Percentiles rank a stretch among this genome's conserved stretches.
Conservation (phyloP, 2,797 vertebrate genomes). For the Glyptemys insculpta region DNA sequence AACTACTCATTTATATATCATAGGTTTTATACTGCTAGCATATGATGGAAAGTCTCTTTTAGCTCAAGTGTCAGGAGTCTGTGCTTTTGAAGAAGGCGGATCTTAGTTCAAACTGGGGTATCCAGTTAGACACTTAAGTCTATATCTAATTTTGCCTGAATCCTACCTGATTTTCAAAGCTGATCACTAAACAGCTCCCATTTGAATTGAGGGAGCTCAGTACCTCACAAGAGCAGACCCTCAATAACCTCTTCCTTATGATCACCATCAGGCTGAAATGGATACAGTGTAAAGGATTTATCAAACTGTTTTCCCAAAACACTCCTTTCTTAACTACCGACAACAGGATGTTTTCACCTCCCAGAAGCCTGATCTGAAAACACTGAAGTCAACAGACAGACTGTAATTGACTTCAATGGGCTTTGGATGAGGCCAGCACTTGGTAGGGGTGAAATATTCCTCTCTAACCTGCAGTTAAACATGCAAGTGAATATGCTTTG, state of each 20-base stretch:
- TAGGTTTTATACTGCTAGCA: rapidly evolving
- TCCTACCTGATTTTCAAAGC: not conserved
- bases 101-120: not conserved
- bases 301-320: not conserved
- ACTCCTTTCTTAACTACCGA: not conserved
- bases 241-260: not conserved
- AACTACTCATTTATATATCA: not conserved
- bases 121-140: not conserved
- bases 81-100: not conserved
- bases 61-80: not conserved
- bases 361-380: not conserved
- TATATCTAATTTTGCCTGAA: not conserved
- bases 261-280: not conserved
- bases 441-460: not conserved
- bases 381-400: not conserved
- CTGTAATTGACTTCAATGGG: not conserved
- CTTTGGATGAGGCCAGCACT: not conserved
- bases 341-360: not conserved
- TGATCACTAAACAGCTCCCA: not conserved
- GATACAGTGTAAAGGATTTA: not conserved
- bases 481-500: not conserved
- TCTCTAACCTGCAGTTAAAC: not conserved
- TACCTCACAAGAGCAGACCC: not conserved
- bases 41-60: not conserved
- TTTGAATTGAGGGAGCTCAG: not conserved